Evolutionary conservation across 2,888 invertebrate genomes (phyloP), one percentile per base, ranked within the genome.

Genomic region (Galerucella nymphaeae): DNA sequence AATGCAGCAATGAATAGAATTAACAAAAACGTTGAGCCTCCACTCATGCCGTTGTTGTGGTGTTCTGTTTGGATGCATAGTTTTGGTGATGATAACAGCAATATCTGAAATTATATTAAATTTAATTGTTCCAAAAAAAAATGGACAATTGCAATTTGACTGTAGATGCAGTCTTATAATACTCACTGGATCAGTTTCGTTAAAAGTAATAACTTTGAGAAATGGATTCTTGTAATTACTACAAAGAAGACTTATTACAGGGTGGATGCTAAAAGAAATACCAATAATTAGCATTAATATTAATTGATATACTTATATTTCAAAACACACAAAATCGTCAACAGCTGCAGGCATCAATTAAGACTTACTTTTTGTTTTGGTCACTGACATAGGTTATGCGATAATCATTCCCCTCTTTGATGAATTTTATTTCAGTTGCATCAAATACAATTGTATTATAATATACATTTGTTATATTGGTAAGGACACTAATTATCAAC

Each of bases 1-100:
- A 89, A 85, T 2, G 88, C 81, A 69, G 88, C 84, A 0, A 91
- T 88, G 76, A 92, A 89, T 78, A 93, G 89, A 73, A 93, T 86
- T 57, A 93, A 90, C 16, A 92, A 85, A 70, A 93, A 85, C 0
- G 91, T 89, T 0, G 93, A 90, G 5, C 93, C 93, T 0, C 89
- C 86, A 0, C 92, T 92, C 50, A 92, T 85, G 8, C 86, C 86
- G 11, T 87, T 86, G 0, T 82, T 86, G 11, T 87, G 86, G 0
- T 82, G 81, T 53, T 83, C 80, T 68, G 86, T 85, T 2, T 88
- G 77, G 67, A 89, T 77, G 80, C 91, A 91, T 2, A 88, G 88
- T 65, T 86, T 81, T 73, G 85, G 86, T 3, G 91, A 90, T 77
- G 87, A 88, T 72, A 91, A 87, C n/a, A 85, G 78, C 30, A 91